Base-by-base conservation (phyloP, 1,140 invertebrate genomes). In the Trichogramma pretiosum region DNA sequence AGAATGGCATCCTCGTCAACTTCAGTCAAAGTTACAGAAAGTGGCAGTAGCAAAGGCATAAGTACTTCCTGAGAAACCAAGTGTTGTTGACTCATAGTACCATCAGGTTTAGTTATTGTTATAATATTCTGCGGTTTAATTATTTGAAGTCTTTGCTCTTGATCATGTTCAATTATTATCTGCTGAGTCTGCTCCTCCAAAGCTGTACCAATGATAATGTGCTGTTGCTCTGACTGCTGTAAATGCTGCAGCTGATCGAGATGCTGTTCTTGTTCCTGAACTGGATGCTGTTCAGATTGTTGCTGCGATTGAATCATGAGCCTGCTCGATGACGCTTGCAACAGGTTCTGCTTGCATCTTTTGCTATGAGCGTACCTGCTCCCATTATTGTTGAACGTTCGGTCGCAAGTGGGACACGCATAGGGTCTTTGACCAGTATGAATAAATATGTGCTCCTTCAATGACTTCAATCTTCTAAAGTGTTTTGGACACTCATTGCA, bases 401-500 rank as follows among this genome's bases (percentile, higher is more conserved):
- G 56, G 41, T 72, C 70, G 11, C 70, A 72, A 0, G 70, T 72
- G 2, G 70, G 70, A 46, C 70, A 72, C 0, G 68, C 68, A 21
- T 72, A 72, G 0, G 78, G 78, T 37, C 79, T 74, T 30, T 78
- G 63, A 0, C 76, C 77, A 0, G 75, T 79, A 44, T 81, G 79
- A 32, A 77, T 77, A 8, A 78, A 69, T 56, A 78, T 77, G 41
- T 81, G 79, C 7, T 80, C 77, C 56, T 79, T 79, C 0, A 80
- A 53, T 0, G 76, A 72, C n/a, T 71, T 72, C 0, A 72, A 34
- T 23, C 78, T 62, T 1, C 79, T 72, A 57, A 83, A 83, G 21
- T 77, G 74, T 52, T 82, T 82, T 0, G 76, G 73, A 59, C 81
- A 83, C 46, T 74, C 77, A 18, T 75, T 71, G 60, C 81, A 83